Conservation (phyloP, 1,140 invertebrate genomes). For the Caenorhabditis inopinata region DNA sequence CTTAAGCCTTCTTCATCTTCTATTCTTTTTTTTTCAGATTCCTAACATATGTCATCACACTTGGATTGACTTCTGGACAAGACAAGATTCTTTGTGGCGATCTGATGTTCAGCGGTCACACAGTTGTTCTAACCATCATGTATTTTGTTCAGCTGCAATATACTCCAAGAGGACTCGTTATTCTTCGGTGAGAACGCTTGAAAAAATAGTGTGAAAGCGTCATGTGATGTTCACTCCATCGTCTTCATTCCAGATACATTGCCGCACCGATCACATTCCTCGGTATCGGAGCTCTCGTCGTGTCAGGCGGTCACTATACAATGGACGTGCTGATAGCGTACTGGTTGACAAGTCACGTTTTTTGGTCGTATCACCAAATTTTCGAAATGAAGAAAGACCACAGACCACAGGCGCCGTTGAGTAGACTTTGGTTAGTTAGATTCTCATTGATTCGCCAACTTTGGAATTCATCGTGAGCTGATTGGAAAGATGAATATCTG, state of each 20-base stretch:
- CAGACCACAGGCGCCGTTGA: constrained; percentile 56
- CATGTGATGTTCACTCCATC: neutral
- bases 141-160: constrained; percentile 66
- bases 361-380: constrained; percentile 65
- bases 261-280: constrained; percentile 63
- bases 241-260: constrained; percentile 54
- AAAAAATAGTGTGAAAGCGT: constrained; percentile 28
- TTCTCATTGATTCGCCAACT: neutral
- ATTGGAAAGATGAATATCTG: no score
- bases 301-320: constrained; percentile 65
- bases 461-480: no score
- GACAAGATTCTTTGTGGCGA: constrained; percentile 65
- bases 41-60: constrained; percentile 65
- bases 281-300: constrained; percentile 62
- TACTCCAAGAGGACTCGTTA: constrained; percentile 60
- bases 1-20: no score
- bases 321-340: constrained; percentile 64
- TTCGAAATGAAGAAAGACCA: constrained; percentile 56
- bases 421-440: constrained; percentile 38
- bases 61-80: constrained; percentile 65
- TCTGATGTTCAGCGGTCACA: constrained; percentile 64
- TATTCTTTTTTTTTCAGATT: constrained; percentile 54
- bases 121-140: constrained; percentile 65
- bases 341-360: constrained; percentile 65
- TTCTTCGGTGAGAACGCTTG: constrained; percentile 37